Conservation (phyloP, 2,797 vertebrate species). For the Nyctalus aviator region DNA sequence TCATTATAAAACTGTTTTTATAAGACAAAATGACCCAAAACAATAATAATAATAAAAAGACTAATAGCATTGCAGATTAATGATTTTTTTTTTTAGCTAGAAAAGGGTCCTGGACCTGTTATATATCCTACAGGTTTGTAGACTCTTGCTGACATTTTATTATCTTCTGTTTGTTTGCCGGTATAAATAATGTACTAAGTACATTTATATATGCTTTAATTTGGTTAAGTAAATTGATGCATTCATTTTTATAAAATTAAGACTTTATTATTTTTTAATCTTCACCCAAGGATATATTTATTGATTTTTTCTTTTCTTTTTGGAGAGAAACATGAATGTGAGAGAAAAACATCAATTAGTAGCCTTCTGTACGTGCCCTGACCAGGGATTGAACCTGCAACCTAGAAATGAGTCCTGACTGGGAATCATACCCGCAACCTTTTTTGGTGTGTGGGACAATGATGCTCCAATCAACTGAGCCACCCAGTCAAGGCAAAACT, state of each 20-base stretch:
- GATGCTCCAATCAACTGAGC: neutral
- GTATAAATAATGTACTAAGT: neutral
- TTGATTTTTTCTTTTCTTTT: neutral
- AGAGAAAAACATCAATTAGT: neutral
- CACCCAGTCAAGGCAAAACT: neutral
- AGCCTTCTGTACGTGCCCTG: neutral
- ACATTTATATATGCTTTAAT: conserved; percentile 34
- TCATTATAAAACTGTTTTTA: conserved; percentile 46
- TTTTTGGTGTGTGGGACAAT: neutral
- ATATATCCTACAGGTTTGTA: neutral
- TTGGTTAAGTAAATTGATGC: conserved; percentile 18
- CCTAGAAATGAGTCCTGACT: neutral
- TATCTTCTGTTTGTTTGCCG: conserved; percentile 1
- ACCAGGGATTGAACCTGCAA: neutral
- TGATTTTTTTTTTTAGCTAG: conserved; percentile 24
- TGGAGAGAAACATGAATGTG: neutral
- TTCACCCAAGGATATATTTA: neutral
- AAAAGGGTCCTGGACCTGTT: neutral
- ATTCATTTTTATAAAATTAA: neutral
- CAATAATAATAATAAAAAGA: neutral
- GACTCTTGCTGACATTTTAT: neutral
- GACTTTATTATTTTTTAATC: neutral
- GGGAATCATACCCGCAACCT: neutral
- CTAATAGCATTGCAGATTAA: neutral
- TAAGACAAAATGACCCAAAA: conserved; percentile 12